Base-by-base conservation (phyloP, 2,797 vertebrate species). In the Rhinophrynus dorsalis region DNA sequence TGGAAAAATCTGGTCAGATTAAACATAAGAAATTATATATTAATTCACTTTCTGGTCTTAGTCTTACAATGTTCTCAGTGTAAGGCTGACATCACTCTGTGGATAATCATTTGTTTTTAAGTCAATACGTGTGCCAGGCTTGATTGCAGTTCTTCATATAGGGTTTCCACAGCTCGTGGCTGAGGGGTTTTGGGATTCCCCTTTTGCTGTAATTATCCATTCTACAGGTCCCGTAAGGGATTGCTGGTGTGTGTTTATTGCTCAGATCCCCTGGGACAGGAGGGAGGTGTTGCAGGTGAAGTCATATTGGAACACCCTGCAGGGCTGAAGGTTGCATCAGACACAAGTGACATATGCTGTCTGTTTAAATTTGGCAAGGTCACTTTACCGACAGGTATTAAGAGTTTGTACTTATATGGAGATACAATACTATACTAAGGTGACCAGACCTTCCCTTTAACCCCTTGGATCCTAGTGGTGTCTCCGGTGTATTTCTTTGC, bases 171-270 rank as follows among this genome's bases (percentile, higher is more conserved):
- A 72, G 40, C 33, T 72, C 35, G 45, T 72, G 69, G 33, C 52
- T 64, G 23, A 38, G 60, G 67, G 35, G 54, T 58, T 65, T 65
- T 32, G 54, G 61, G 51, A 72, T 50, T 72, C 60, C 68, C 59
- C 60, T 6, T 59, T 72, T 65, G 44, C 61, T 65, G 61, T 65
- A 72, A 65, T 72, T 65, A 72, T 51, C 54, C 35, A 59, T 65
- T 50, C 33, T 52, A 27, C 33, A 40, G 11, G 21, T 33, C 44
- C 68, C 60, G 35, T 29, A 58, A 64, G 60, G 40, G 52, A 20
- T 58, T n/a, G n/a, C 30, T 51, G 54, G 61, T 47, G 33, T 65
- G 48, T 65, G 61, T 72, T 72, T 72, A 57, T 64, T 64, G 61
- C 42, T 42, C 33, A 33, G 26, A n/a, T 42, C 44, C 61, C 61